Conservation (phyloP, 2,888 invertebrate species). For the Vesta saturnalis region DNA sequence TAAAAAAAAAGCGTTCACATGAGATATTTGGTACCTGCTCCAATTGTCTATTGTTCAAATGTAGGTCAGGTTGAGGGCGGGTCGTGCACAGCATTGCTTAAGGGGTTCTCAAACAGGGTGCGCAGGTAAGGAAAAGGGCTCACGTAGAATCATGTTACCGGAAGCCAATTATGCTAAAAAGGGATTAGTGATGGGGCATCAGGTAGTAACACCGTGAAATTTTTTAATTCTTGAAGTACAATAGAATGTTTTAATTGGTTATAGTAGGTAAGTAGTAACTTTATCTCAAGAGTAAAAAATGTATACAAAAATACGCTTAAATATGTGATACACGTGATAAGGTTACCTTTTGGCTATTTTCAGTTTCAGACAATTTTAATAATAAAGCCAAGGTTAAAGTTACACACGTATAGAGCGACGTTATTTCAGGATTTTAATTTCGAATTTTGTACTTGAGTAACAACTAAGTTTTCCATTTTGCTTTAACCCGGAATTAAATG, state of each 20-base stretch:
- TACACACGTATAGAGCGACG: too few species aligned
- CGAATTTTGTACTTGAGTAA: background rate
- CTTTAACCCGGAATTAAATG: too few species aligned
- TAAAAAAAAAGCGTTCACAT: conserved; percentile 13
- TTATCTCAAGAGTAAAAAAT: background rate
- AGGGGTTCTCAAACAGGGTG: conserved; percentile 21
- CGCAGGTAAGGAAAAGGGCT: conserved; percentile 39
- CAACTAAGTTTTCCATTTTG: too few species aligned
- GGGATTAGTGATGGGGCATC: conserved; percentile 21
- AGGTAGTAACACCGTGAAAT: conserved; percentile 12
- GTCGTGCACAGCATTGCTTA: conserved; percentile 13
- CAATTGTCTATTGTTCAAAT: conserved; percentile 32
- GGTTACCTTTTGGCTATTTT: conserved; percentile 9
- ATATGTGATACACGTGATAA: background rate
- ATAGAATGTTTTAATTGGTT: background rate
- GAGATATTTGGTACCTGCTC: conserved; percentile 29
- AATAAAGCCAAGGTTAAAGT: conserved; percentile 8
- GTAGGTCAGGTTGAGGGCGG: conserved; percentile 39
- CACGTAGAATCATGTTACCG: conserved; percentile 32
- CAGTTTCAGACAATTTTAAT: background rate
- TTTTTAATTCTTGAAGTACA: background rate
- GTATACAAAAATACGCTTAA: background rate
- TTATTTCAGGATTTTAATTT: background rate
- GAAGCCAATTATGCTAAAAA: conserved; percentile 43
- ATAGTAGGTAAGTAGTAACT: too few species aligned